Base-by-base conservation (phyloP, 2,113 vertebrate genomes). In the Campylorhamphus procurvoides region DNA sequence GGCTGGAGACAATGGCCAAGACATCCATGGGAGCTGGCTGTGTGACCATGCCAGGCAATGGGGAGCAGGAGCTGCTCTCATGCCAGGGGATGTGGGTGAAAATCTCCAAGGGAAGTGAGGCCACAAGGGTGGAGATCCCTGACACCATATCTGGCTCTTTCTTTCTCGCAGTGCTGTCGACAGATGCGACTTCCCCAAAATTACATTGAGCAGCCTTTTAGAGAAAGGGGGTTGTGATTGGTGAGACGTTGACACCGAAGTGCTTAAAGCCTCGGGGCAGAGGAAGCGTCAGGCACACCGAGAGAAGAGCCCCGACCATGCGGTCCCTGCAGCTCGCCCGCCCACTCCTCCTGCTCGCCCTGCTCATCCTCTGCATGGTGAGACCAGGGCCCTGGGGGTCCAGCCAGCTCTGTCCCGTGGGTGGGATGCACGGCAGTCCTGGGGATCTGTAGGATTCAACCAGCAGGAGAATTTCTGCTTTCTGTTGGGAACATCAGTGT, bases 91-190 rank as follows among this genome's bases (percentile, higher is more conserved):
- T 7, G 56, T 0, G 3, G 14, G 46, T 24, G 0, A 3, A 8
- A 5, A 6, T 7, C 66, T 46, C 42, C 6, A 1, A 1, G 46
- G 47, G 46, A 10, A 50, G 3, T 1, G 9, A 12, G 22, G 31
- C 62, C 4, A 0, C 33, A 56, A 72, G 29, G 46, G 40, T 7
- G 9, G 24, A 52, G 2, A 12, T 18, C 56, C 67, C 33, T 37
- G 11, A 1, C 2, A 0, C 11, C 1, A 0, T 2, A 0, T 3
- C 40, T 29, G 19, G n/a, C 37, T 7, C 28, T 18, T 17, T 50
- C 35, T 44, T 3, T 12, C 35, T 46, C 1, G 0, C 42, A 10
- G 39, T 8, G 0, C 5, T 1, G 0, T 20, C 69, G 16, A 37
- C 4, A 0, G 10, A 6, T 3, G 18, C 0, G 0, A 55, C 84